phyloP scores from a whole-genome alignment of 2,888 invertebrate species.

The Cylloceria caligata region DNA sequence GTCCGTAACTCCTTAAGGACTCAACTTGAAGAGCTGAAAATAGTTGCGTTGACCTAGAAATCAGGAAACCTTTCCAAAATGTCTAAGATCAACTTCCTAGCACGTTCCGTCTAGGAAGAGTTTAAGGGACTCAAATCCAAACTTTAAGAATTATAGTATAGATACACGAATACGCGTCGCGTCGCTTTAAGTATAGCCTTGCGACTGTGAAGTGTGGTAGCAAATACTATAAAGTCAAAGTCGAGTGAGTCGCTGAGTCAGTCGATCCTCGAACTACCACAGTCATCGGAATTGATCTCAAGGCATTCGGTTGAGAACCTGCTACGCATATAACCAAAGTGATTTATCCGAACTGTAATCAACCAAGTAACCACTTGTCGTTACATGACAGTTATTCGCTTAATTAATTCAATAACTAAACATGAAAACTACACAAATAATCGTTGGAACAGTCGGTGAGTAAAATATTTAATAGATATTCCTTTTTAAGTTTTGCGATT shows the following conservation, averaged over 20 bases:
- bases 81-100: no score
- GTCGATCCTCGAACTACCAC: conserved; percentile 51
- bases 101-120: no score
- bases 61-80: no score
- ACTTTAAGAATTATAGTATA: no score
- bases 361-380: not conserved
- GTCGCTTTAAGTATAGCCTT: conserved; percentile 10
- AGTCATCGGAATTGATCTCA: conserved; percentile 5
- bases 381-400: not conserved
- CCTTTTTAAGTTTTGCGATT: conserved; percentile 1
- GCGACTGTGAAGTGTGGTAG: conserved; percentile 25
- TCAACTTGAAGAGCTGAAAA: no score
- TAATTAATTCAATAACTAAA: conserved; percentile 13
- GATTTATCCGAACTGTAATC: conserved; percentile 3
- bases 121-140: no score
- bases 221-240: conserved; percentile 65
- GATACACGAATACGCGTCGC: conserved; percentile 9
- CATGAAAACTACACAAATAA: conserved; percentile 25
- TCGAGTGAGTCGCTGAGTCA: conserved; percentile 50
- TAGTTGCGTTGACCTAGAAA: no score
- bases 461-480: not conserved
- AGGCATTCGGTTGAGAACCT: conserved; percentile 8
- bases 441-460: conserved; percentile 38
- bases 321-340: not conserved
- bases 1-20: no score